Conservation (phyloP, 2,888 invertebrate genomes). For the Helleia helle region DNA sequence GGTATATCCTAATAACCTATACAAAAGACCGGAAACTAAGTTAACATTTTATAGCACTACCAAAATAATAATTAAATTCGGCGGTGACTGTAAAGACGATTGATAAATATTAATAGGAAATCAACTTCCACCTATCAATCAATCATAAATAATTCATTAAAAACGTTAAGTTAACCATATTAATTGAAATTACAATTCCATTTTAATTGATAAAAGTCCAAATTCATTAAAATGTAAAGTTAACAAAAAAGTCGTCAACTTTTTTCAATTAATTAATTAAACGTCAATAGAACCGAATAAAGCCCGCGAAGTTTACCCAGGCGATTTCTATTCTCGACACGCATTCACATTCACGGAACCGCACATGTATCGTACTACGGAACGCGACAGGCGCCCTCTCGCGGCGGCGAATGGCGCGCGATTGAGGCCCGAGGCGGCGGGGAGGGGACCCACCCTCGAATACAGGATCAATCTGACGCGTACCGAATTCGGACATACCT, state of each 20-base stretch:
- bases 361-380: slow-evolving; percentile 39
- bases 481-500: slow-evolving; percentile 29
- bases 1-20: too few species aligned
- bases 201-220: slow-evolving; percentile 12
- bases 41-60: slow-evolving; percentile 4
- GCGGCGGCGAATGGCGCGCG: slow-evolving; percentile 66
- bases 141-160: slow-evolving; percentile 6
- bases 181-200: too few species aligned
- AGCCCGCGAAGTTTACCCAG: slow-evolving; percentile 8
- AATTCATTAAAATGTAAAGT: too few species aligned
- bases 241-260: not conserved
- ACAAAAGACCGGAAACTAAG: not conserved
- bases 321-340: slow-evolving; percentile 36
- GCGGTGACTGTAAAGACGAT: not conserved
- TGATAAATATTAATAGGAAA: slow-evolving; percentile 6
- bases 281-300: slow-evolving; percentile 16
- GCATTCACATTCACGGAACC: slow-evolving; percentile 55
- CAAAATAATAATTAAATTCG: slow-evolving; percentile 2
- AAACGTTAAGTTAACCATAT: slow-evolving; percentile 6
- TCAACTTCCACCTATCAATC: not conserved
- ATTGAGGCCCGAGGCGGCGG: slow-evolving; percentile 39
- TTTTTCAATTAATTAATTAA: slow-evolving; percentile 17
- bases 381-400: slow-evolving; percentile 53
- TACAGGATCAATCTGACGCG: slow-evolving; percentile 48
- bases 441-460: slow-evolving; percentile 57